A percentile compares a stretch with the other conserved stretches of the same genome.
These are phyloP conservation scores for Lagopus leucura DNA, from an alignment of 2,113 vertebrate genomes.

Conservation along the genomic window DNA sequence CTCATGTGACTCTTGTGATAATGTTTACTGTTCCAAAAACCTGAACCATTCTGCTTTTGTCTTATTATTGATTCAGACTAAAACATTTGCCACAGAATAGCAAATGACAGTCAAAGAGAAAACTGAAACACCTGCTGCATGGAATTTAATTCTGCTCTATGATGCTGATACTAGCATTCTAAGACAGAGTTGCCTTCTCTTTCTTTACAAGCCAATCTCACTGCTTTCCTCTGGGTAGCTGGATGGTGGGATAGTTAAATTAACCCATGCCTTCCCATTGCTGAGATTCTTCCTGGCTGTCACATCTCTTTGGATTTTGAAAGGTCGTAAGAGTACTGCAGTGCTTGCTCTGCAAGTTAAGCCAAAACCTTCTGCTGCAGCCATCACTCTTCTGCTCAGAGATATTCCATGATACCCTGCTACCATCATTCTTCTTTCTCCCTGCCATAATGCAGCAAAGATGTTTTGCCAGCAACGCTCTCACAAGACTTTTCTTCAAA, in stretches of 20 bases:
- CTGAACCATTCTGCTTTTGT: background rate
- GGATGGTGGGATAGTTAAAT: background rate
- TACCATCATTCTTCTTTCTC: background rate
- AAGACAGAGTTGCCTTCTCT: background rate
- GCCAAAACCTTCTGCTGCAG: background rate
- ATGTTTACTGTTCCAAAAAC: background rate
- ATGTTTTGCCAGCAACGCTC: background rate
- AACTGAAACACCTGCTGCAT: background rate
- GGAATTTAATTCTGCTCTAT: background rate
- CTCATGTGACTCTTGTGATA: background rate
- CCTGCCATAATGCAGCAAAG: background rate
- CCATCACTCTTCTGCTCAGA: background rate
- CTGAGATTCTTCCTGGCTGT: background rate
- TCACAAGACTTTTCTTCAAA: background rate
- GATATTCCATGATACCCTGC: background rate
- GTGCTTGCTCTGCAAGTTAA: background rate
- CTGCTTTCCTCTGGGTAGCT: background rate
- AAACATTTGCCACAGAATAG: background rate
- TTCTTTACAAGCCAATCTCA: background rate
- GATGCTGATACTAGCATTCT: background rate
- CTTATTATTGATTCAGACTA: background rate
- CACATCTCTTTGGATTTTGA: background rate
- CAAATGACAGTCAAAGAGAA: background rate
- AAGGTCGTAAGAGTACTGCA: background rate
- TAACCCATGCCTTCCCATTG: background rate